phyloP scores from a whole-genome alignment of 2,888 invertebrate genomes.

The Pherbina coryleti region DNA sequence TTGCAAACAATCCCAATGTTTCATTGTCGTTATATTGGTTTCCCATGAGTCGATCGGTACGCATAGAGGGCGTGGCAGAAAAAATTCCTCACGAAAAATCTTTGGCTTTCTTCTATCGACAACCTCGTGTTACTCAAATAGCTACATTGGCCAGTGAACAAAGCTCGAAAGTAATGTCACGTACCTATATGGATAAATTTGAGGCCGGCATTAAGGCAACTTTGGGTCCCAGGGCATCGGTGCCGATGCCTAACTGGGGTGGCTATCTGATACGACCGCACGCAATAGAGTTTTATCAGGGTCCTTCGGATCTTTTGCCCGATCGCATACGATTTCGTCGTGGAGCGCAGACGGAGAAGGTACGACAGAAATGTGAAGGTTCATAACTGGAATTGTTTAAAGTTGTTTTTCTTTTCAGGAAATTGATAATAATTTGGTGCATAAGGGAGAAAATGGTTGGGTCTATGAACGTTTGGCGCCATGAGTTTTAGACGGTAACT shows the following conservation, averaged over 20 bases:
- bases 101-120: slow-evolving; percentile 83
- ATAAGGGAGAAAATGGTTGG: slow-evolving; percentile 89
- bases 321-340: slow-evolving; percentile 91
- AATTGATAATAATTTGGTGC: slow-evolving; percentile 77
- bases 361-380: slow-evolving; percentile 58
- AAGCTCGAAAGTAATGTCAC: slow-evolving; percentile 80
- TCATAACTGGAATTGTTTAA: not conserved
- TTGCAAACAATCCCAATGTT: slow-evolving; percentile 87
- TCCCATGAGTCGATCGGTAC: slow-evolving; percentile 82
- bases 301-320: slow-evolving; percentile 93
- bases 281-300: slow-evolving; percentile 97
- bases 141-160: slow-evolving; percentile 88
- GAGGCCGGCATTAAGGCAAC: slow-evolving; percentile 77
- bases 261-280: slow-evolving; percentile 89
- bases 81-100: slow-evolving; percentile 83
- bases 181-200: slow-evolving; percentile 78
- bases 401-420: slow-evolving; percentile 53
- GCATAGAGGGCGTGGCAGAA: slow-evolving; percentile 89
- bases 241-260: slow-evolving; percentile 91
- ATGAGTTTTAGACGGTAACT: slow-evolving; percentile 65
- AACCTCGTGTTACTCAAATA: slow-evolving; percentile 90
- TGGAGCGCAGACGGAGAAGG: slow-evolving; percentile 72
- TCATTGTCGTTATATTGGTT: slow-evolving; percentile 96
- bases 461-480: slow-evolving; percentile 91
- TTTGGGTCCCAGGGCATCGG: slow-evolving; percentile 76